phyloP scores from a whole-genome alignment of 1,140 invertebrate species.

The Metopolophium dirhodum region DNA sequence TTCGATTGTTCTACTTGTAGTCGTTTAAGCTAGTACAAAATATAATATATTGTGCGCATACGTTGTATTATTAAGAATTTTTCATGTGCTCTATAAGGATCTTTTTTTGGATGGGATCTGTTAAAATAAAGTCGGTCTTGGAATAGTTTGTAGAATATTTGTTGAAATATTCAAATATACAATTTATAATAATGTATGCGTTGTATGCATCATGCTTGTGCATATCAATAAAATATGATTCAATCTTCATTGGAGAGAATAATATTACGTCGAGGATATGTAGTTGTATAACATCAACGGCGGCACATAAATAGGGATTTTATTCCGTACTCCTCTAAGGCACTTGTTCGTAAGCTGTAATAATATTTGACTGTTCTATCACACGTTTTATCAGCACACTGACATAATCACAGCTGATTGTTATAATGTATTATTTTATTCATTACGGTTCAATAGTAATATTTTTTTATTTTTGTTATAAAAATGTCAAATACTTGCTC shows the following conservation, averaged over 20 bases:
- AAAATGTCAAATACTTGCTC: no score
- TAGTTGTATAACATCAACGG: not conserved
- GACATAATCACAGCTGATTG: not conserved
- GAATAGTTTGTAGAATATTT: not conserved
- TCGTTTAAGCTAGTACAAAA: not conserved
- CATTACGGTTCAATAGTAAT: not conserved
- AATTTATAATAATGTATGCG: not conserved
- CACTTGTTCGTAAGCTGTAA: not conserved
- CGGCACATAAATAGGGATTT: not conserved
- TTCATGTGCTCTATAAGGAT: not conserved
- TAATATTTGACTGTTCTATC: not conserved
- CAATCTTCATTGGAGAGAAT: not conserved
- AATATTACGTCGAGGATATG: not conserved
- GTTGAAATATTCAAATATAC: not conserved
- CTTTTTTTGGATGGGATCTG: not conserved
- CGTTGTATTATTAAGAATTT: no score
- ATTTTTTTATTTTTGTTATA: no score
- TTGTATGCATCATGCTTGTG: not conserved
- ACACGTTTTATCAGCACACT: not conserved
- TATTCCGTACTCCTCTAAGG: not conserved
- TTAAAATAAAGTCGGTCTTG: not conserved
- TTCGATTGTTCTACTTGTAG: not conserved
- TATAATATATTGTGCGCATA: not conserved
- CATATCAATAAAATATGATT: constrained; percentile 13
- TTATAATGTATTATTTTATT: not conserved